A percentile compares a stretch with the other conserved stretches of the same genome.
Evolutionary conservation across 2,888 invertebrate species (phyloP).

Genomic region (Tetranychus truncatus): DNA sequence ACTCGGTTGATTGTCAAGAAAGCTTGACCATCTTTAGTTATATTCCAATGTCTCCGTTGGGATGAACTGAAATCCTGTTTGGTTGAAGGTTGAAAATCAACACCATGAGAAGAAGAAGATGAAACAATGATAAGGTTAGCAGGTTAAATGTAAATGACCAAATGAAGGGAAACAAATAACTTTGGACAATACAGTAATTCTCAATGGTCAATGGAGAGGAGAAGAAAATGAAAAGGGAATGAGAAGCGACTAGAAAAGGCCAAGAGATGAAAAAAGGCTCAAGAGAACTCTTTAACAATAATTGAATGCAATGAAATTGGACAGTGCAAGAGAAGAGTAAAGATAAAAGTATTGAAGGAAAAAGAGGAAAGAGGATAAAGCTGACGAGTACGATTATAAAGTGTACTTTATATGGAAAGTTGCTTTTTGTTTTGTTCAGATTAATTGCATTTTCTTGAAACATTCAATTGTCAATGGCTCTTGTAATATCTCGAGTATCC

Average conservation of each 20-base stretch:
- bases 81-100: not conserved
- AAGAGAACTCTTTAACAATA: not conserved
- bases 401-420: not conserved
- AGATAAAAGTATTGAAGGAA: not conserved
- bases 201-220: not conserved
- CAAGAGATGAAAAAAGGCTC: not conserved
- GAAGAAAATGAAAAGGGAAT: not conserved
- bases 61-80: conserved; percentile 17
- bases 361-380: not conserved
- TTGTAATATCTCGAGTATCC: not conserved
- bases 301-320: not conserved
- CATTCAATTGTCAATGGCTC: not conserved
- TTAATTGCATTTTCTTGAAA: not conserved
- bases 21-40: conserved; percentile 26
- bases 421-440: not conserved
- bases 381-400: not conserved
- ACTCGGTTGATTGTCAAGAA: conserved; percentile 25
- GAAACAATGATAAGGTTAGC: not conserved
- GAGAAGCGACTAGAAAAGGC: not conserved
- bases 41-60: conserved; percentile 27
- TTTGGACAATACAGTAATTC: not conserved
- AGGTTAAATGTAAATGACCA: not conserved
- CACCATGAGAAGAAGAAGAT: not conserved
- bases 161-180: not conserved
- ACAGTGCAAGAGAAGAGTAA: not conserved